phyloP scores from a whole-genome alignment of 2,888 invertebrate species.

The Cryptocheilus praepositus region DNA sequence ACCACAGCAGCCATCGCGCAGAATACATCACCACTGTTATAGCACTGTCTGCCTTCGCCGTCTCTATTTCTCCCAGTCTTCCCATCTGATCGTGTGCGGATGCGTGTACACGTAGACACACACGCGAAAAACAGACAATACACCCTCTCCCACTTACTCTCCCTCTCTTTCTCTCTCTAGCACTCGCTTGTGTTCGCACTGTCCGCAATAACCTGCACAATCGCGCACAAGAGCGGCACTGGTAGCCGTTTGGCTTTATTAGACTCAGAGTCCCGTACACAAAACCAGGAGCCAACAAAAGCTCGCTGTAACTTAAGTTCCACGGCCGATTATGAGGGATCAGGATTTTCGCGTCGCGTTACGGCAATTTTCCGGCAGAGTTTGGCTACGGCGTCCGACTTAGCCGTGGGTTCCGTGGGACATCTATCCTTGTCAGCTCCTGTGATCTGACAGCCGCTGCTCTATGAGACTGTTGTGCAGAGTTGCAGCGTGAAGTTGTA shows the following conservation, averaged over 20 bases:
- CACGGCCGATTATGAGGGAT: conserved; percentile 13
- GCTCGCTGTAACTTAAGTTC: conserved; percentile 14
- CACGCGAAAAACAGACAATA: too few relatives aligned
- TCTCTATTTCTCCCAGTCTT: conserved; percentile 11
- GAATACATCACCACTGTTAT: conserved; percentile 9
- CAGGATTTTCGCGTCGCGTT: neutral
- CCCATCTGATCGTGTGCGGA: neutral
- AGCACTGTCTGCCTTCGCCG: conserved; percentile 6
- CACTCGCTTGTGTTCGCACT: conserved; percentile 26
- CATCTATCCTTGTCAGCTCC: too few relatives aligned
- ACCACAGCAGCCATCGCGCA: conserved; percentile 1
- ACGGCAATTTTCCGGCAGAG: too few relatives aligned
- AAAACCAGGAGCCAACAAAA: conserved; percentile 21
- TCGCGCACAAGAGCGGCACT: conserved; percentile 31
- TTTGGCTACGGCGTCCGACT: too few relatives aligned
- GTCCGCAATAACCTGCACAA: conserved; percentile 48
- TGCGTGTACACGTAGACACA: too few relatives aligned
- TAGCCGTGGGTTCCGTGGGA: too few relatives aligned
- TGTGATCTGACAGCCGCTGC: too few relatives aligned
- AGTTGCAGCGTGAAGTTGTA: neutral
- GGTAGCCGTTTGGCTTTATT: conserved; percentile 37
- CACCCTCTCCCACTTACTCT: too few relatives aligned
- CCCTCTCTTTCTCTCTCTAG: too few relatives aligned
- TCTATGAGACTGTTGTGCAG: too few relatives aligned
- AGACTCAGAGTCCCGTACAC: conserved; percentile 17